These are phyloP conservation scores for Himalopsyche anomala DNA, from an alignment of 2,888 invertebrate species.

Conservation along the genomic window DNA sequence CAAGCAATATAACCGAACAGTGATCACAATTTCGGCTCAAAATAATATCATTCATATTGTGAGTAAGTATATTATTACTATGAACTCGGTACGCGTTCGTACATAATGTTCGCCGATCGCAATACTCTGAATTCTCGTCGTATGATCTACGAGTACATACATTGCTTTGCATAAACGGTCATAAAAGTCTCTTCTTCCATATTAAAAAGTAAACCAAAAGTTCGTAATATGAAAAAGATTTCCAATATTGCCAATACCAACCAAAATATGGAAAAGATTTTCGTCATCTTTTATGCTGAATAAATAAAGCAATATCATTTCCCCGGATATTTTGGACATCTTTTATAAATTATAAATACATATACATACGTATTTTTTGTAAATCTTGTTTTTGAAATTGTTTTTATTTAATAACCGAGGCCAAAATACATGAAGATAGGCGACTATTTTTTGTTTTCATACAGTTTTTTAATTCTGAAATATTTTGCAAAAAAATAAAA, in stretches of 20 bases:
- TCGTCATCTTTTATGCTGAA: not conserved
- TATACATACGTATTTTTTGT: no score
- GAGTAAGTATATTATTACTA: not conserved
- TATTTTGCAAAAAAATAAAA: no score
- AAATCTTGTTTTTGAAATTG: no score
- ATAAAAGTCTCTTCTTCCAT: conserved; percentile 24
- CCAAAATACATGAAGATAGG: no score
- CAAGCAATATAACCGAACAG: conserved; percentile 1
- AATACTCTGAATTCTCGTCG: not conserved
- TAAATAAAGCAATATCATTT: not conserved
- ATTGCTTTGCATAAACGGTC: conserved; percentile 31
- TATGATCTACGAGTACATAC: conserved; percentile 1
- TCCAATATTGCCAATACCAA: conserved; percentile 21
- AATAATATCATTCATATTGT: not conserved
- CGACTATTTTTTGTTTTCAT: no score
- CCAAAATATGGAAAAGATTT: not conserved
- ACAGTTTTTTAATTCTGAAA: no score
- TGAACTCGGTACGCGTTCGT: not conserved
- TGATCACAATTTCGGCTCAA: not conserved
- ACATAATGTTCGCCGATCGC: not conserved
- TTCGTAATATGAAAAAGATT: not conserved
- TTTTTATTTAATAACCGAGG: no score
- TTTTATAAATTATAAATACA: no score
- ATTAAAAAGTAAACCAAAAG: conserved; percentile 9
- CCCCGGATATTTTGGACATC: no score